Base-by-base conservation (phyloP, 1,140 invertebrate species). In the Lepidurus couesii region DNA sequence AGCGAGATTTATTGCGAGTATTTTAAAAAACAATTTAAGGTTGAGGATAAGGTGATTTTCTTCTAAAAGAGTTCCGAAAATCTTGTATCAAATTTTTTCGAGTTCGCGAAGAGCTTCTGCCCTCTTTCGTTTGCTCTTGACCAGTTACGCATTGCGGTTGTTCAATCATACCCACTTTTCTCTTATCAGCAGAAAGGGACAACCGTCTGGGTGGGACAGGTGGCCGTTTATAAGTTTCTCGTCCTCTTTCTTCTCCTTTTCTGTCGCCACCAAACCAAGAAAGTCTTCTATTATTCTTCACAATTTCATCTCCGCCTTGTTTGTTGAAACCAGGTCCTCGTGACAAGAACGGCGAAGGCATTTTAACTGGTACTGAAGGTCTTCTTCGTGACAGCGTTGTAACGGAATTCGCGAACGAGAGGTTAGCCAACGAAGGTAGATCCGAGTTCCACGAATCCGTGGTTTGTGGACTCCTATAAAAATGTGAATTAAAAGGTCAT, bases 301-400 rank as follows among this genome's bases (percentile, higher is more conserved):
- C 13, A 13, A 13, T 21, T 65, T 65, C 53, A 13, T 65, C 53
- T 65, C 53, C 53, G 21, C 16, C 5, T 21, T 65, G 53, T 16
- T 65, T 65, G 13, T 21, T 65, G 13, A 65, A 65, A 65, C 21
- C 21, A n/a, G 53, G 13, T 16, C 53, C 53, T 16, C 53, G 53
- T n/a, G 53, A 65, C 21, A 65, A 65, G 13, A 65, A 65, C 1
- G 53, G 53, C 53, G 53, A 65, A 7, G 53, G 53, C 53, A 65
- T 65, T 16, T 65, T 65, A 7, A 16, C 53, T 21, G 53, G 53
- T 65, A 65, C 53, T 65, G 53, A 65, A 65, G 53, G 53, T 65
- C 53, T 65, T 10, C 53, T 65, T 21, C 53, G 53, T 4, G 53
- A 65, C 53, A n/a, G n/a, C 8, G 53, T 65, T 65, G 53, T 21